Evolutionary conservation across 2,797 vertebrate genomes (phyloP), one percentile per base, ranked within the genome.

Genomic region (Streptopelia turtur): DNA sequence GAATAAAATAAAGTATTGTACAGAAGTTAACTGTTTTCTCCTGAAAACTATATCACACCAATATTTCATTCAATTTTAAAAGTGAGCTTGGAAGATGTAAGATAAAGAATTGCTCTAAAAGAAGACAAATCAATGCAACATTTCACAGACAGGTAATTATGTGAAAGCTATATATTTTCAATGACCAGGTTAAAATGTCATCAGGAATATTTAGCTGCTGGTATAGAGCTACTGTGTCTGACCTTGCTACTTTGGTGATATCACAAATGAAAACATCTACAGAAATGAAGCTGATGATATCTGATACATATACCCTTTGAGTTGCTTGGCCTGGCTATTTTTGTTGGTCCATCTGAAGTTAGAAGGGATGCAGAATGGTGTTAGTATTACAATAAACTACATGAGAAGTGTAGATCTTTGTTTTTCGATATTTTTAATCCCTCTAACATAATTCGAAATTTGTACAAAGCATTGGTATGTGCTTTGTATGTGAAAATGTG

Each of bases 121-220:
- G 82, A 90, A 64, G 68, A 53, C 47, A 83, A 96, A 87, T 43
- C 64, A 87, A 47, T 84, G 61, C 61, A 79, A 92, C 65, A 79
- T 76, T 90, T 92, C 95, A 95, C 92, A 97, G 97, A 95, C 93
- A 96, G 87, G 91, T 98, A 98, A 98, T 98, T 97, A 96, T 95
- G 84, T 97, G 96, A 97, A 98, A 98, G 91, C 94, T 97, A 95
- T 96, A 95, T 97, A 96, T 98, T 98, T 98, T 98, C 96, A 97
- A 98, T 95, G 96, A 97, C 91, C 74, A 81, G 55, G 94, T 97
- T 97, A 95, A 97, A 98, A 97, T 96, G 81, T 78, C 95, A 98
- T 97, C 97, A 97, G 97, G 92, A 79, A 72, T 97, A 96, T 98
- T 98, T 96, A 97, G 89, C 92, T 95, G 49, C 97, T 94, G 94